Base-by-base conservation (phyloP, 1,140 invertebrate genomes). In the Triops cancriformis region DNA sequence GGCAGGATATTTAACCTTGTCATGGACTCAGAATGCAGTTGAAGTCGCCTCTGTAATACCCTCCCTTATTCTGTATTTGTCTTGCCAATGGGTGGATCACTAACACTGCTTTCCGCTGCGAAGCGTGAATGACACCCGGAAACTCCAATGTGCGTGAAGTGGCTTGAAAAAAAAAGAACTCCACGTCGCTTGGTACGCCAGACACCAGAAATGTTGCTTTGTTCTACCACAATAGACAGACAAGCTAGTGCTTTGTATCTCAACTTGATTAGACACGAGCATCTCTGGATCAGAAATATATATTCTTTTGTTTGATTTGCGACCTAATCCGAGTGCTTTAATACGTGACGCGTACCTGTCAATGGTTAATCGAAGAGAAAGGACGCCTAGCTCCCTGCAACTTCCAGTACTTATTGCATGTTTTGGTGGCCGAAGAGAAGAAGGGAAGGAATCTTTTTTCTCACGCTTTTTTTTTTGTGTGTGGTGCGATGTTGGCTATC, bases 351-450 rank as follows among this genome's bases (percentile, higher is more conserved):
- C 18, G 51, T 64, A 23, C 51, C n/a, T 5, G 23, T 64, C 51
- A 64, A 64, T 64, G 51, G 51, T 18, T 64, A 64, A 64, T 64
- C n/a, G 51, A 64, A 64, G 51, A 64, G 23, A 64, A 64, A 23
- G 51, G 51, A n/a, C 23, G 51, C 31, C 18, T 14, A 12, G 51
- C 23, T 64, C 51, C 43, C 10, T 23, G 10, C 14, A 64, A n/a
- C 23, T 18, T 64, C 18, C 23, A 23, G 51, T 64, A 23, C 23
- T 64, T 18, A 64, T 64, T 64, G 51, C 18, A 23, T 64, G 51
- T 23, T 64, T 64, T 64, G 14, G n/a, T n/a, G n/a, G n/a, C n/a
- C n/a, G 31, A 37, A 37, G 31, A 37, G 31, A 64, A 64, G 51
- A 14, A 64, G 18, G 51, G 51, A 2, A 12, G 10, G 0, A 18